Evolutionary conservation across 2,113 vertebrate genomes (phyloP).

Genomic region (Mus musculus): GRCm39 chr7:75130501-75131000

Average conservation of each 20-base stretch:
- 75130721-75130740: too few species aligned
- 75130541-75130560: background rate
- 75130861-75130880: background rate
- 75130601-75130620: background rate
- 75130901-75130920: slow-evolving; percentile 9
- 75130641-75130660: background rate
- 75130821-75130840: background rate
- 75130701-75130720: background rate
- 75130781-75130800: too few species aligned
- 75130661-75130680: background rate
- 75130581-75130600: background rate
- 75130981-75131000: slow-evolving; percentile 12
- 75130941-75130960: background rate
- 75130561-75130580: background rate
- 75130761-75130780: too few species aligned
- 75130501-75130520: background rate
- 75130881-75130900: background rate
- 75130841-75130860: background rate
- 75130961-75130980: background rate
- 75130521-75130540: background rate
- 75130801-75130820: background rate
- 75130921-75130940: background rate
- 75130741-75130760: too few species aligned
- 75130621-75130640: background rate
- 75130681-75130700: background rate